Conservation (phyloP, 2,888 invertebrate species). For the Yponomeuta evonymella region DNA sequence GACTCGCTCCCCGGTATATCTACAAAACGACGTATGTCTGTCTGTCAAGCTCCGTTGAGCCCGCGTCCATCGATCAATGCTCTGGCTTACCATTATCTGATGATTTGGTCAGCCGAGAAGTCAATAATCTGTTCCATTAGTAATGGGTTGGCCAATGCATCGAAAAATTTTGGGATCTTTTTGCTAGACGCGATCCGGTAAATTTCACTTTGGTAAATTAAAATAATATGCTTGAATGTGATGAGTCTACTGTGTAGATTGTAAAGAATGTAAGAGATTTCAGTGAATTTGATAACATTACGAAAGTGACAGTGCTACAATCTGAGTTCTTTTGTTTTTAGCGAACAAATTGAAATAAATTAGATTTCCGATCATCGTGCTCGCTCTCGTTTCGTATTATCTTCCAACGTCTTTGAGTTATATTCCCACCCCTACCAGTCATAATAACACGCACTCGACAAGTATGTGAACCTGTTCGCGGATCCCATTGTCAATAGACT, state of each 20-base stretch:
- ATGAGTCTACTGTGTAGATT: too few relatives aligned
- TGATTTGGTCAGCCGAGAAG: not conserved
- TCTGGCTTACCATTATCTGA: not conserved
- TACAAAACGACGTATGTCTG: not conserved
- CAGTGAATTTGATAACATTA: too few relatives aligned
- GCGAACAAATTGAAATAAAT: not conserved
- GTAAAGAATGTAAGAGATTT: too few relatives aligned
- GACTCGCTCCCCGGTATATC: not conserved
- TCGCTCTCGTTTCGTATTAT: not conserved
- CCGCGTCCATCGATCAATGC: constrained; percentile 4
- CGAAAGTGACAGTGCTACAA: too few relatives aligned
- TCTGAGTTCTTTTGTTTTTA: too few relatives aligned
- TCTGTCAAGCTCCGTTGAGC: not conserved
- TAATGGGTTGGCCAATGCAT: not conserved
- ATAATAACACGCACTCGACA: not conserved
- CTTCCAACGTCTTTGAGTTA: not conserved
- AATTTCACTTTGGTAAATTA: too few relatives aligned
- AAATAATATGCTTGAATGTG: too few relatives aligned
- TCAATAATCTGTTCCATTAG: constrained; percentile 6
- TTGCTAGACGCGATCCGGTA: too few relatives aligned
- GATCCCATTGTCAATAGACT: constrained; percentile 42
- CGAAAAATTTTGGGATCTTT: too few relatives aligned
- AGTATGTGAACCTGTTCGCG: constrained; percentile 30
- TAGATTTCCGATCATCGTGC: not conserved
- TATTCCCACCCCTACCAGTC: constrained; percentile 6